Percentiles rank a stretch among this genome's conserved stretches.
phyloP scores from a whole-genome alignment of 2,113 vertebrate species.

The Raja brachyura region DNA sequence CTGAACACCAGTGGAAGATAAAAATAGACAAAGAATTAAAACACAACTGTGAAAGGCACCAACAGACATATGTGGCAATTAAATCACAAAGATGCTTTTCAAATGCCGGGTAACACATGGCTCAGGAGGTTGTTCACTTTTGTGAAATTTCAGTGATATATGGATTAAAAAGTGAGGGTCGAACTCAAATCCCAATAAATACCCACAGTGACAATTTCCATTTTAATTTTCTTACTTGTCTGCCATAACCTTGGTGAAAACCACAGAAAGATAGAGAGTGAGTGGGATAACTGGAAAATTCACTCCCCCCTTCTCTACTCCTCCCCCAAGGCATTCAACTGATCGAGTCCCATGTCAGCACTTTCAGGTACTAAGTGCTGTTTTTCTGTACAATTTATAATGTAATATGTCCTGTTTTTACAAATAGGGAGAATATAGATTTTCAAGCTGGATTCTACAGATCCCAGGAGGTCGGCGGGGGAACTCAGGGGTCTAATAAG shows the following conservation, averaged over 20 bases:
- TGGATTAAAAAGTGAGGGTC: background rate
- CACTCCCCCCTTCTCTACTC: background rate
- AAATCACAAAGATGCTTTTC: background rate
- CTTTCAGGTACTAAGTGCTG: background rate
- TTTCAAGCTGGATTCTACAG: background rate
- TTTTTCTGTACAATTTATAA: background rate
- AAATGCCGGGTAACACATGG: background rate
- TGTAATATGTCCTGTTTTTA: background rate
- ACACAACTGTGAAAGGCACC: background rate
- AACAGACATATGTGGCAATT: background rate
- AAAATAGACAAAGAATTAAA: constrained; percentile 10
- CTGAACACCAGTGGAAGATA: background rate
- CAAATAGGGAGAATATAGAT: constrained; percentile 7
- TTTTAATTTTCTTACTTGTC: background rate
- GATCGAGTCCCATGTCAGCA: background rate
- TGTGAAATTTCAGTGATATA: background rate
- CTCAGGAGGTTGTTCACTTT: background rate
- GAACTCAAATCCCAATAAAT: background rate
- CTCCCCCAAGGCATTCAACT: background rate
- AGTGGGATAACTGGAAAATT: background rate
- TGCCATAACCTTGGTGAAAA: background rate
- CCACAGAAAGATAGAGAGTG: background rate
- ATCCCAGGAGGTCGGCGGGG: background rate
- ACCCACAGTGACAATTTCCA: background rate
- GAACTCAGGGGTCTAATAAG: background rate